These are phyloP conservation scores for Drosophila kuntzei DNA, from an alignment of 2,888 invertebrate genomes.

Conservation along the genomic window DNA sequence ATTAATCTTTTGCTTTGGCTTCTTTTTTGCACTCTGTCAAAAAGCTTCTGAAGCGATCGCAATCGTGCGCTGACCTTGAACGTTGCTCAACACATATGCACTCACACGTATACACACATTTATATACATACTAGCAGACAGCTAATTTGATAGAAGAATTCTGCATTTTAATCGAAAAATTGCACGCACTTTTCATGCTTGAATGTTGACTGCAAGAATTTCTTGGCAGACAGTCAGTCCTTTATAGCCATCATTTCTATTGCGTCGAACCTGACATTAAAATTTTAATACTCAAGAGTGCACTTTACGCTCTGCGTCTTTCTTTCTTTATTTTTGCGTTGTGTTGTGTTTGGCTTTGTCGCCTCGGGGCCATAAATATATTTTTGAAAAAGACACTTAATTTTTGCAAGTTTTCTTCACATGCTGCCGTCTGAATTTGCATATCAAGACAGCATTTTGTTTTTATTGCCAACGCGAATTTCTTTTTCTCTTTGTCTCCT, in stretches of 20 bases:
- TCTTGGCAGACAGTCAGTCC: constrained; percentile 50
- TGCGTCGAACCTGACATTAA: constrained; percentile 71
- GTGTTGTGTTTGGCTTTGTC: constrained; percentile 54
- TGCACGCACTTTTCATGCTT: constrained; percentile 53
- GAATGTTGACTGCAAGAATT: constrained; percentile 48
- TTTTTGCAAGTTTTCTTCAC: constrained; percentile 39
- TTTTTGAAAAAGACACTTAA: constrained; percentile 42
- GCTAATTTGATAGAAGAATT: constrained; percentile 23
- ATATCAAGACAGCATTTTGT: constrained; percentile 43
- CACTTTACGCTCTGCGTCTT: constrained; percentile 27
- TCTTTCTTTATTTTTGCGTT: constrained; percentile 29
- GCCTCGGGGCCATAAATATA: constrained; percentile 72
- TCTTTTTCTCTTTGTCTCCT: constrained; percentile 22
- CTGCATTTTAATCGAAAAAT: constrained; percentile 47
- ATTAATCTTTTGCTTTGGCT: constrained; percentile 65
- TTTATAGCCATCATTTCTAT: constrained; percentile 42
- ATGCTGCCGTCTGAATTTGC: constrained; percentile 43
- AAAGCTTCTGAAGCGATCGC: constrained; percentile 56
- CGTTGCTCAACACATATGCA: constrained; percentile 22
- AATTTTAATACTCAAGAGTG: constrained; percentile 44
- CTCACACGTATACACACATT: not conserved
- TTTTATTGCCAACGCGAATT: constrained; percentile 48
- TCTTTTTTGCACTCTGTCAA: constrained; percentile 34
- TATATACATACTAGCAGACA: not conserved
- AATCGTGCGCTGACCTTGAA: constrained; percentile 72